These are phyloP conservation scores for Cossypha dichroa DNA, from an alignment of 2,797 vertebrate genomes.

Conservation along the genomic window DNA sequence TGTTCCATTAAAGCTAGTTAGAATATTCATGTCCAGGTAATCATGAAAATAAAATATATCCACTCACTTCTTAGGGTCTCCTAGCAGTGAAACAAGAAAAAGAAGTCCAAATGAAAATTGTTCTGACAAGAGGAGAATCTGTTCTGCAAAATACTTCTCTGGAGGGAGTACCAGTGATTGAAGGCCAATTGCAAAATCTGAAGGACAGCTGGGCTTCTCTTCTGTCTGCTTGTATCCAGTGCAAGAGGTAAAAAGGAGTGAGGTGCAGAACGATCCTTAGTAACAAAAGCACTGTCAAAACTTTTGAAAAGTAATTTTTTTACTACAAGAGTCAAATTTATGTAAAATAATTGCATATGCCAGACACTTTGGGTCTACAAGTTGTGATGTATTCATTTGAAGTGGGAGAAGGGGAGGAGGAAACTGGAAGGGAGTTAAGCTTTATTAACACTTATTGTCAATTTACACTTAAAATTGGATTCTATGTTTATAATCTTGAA, in stretches of 20 bases:
- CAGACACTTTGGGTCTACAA: not conserved
- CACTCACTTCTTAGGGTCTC: slow-evolving; percentile 77
- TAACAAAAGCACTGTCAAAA: not conserved
- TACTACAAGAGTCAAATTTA: not conserved
- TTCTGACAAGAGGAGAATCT: slow-evolving; percentile 90
- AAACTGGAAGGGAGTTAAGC: not conserved
- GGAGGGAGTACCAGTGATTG: slow-evolving; percentile 88
- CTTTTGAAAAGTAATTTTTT: not conserved
- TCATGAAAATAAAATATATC: not conserved
- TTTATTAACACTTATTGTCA: not conserved
- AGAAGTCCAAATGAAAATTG: slow-evolving; percentile 96
- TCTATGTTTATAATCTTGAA: not conserved
- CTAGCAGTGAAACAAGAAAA: slow-evolving; percentile 91
- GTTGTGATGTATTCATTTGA: not conserved
- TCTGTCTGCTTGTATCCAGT: slow-evolving; percentile 89
- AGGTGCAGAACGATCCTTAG: not conserved
- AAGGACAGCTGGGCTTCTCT: slow-evolving; percentile 93
- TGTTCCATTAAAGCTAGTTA: not conserved
- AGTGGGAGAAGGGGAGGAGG: not conserved
- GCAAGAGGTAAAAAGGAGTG: slow-evolving; percentile 86
- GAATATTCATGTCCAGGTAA: not conserved
- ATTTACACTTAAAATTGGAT: not conserved
- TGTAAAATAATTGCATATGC: not conserved
- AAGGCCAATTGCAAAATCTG: slow-evolving; percentile 89
- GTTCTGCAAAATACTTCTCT: slow-evolving; percentile 93